Conservation (phyloP, 2,888 invertebrate species). For the Apamea crenata region DNA sequence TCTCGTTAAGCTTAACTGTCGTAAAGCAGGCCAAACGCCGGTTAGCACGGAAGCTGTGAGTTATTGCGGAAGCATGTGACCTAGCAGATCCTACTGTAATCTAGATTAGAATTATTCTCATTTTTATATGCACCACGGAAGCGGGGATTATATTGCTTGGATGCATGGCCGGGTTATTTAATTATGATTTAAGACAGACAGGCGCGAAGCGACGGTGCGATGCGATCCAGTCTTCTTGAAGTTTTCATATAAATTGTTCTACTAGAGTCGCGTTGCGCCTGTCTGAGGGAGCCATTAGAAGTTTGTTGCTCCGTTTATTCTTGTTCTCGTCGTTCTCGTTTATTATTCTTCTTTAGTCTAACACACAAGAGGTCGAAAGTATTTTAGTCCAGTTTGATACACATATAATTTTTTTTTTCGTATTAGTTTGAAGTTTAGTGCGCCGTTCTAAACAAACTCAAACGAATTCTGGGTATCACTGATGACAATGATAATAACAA, state of each 20-base stretch:
- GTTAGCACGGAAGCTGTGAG: conserved; percentile 43
- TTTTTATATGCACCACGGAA: conserved; percentile 7
- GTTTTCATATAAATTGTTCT: background rate
- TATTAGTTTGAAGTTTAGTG: background rate
- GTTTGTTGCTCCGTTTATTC: background rate
- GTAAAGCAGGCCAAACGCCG: conserved; percentile 26
- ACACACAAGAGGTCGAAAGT: background rate
- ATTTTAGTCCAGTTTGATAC: background rate
- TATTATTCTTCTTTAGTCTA: background rate
- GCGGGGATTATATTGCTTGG: background rate
- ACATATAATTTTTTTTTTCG: no score
- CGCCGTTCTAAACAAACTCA: background rate
- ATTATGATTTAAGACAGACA: background rate
- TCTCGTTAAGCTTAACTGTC: conserved; percentile 46
- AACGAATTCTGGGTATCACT: no score
- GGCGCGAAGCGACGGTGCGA: background rate
- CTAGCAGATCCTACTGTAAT: conserved; percentile 33
- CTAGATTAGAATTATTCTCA: conserved; percentile 29
- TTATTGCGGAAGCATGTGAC: conserved; percentile 51
- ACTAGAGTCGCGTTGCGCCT: background rate
- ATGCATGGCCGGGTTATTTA: background rate
- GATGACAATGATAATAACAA: no score
- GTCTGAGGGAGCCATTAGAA: background rate
- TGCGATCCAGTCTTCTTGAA: background rate
- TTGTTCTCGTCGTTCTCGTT: no score